Evolutionary conservation across 2,797 vertebrate genomes (phyloP), one percentile per base, ranked within the genome.

Genomic region (Melanotaenia boesemani): DNA sequence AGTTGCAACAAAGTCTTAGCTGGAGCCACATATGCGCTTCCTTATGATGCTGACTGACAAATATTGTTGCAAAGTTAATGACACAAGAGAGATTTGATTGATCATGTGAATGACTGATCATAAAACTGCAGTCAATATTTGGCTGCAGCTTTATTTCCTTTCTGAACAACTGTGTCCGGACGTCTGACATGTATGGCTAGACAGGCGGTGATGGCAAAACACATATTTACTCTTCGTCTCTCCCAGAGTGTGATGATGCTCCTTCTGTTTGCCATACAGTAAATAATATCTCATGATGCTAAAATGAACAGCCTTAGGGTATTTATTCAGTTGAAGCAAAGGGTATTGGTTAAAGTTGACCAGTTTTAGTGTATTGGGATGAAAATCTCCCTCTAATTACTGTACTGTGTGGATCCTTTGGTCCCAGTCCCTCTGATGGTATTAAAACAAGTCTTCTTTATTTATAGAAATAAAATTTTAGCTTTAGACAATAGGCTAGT

Each of bases 401-500:
- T 78, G 68, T 55, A 63, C 83, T 88, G 77, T 85, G 86, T 81
- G 85, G 85, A 89, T 88, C 39, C 79, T 86, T 74, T 64, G 78
- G 80, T 86, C 89, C 77, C 78, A 72, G 77, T 85, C 86, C 87
- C 88, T 81, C 78, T 74, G 75, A 90, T 78, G 83, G 83, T 81
- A 92, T 94, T 93, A 91, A 92, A 93, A 91, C 92, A 87, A 89
- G 85, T 83, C 84, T 83, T 66, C 88, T 91, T 93, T 93, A 93
- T 93, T 93, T 91, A 88, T 90, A 86, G 89, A 91, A 93, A 90
- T 92, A 87, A 90, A 87, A 91, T 85, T 91, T 89, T 90, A 88
- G 78, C 86, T 89, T 92, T 73, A 86, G 90, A 94, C 93, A 93
- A 93, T 93, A 92, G 90, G 87, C 81, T 81, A 88, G 80, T 88